These are phyloP conservation scores for Alviniconcha marisindica DNA, from an alignment of 1,140 invertebrate genomes.

Conservation along the genomic window DNA sequence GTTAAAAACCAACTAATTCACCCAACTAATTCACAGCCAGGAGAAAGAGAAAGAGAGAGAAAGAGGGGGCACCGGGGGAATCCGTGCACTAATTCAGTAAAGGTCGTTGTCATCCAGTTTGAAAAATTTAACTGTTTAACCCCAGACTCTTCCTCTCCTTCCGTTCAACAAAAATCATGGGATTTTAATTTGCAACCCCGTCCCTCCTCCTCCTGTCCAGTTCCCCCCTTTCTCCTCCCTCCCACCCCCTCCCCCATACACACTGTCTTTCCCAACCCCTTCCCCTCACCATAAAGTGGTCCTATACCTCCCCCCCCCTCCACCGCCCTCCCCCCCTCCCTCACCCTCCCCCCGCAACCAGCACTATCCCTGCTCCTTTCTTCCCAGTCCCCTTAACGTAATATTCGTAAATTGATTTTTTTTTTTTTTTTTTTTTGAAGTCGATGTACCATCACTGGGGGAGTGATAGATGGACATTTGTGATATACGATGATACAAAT, in stretches of 20 bases:
- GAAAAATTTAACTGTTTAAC: constrained; percentile 2
- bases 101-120: neutral
- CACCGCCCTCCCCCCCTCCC: neutral
- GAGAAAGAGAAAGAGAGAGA: neutral
- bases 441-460: neutral
- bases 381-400: neutral
- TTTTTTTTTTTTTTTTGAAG: no score
- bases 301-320: neutral
- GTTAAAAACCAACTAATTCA: no score
- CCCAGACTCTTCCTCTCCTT: neutral
- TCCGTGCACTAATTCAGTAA: no score
- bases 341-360: neutral
- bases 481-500: constrained; percentile 18
- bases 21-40: no score
- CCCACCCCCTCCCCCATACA: constrained; percentile 2
- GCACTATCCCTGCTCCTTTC: neutral
- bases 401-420: constrained; percentile 20
- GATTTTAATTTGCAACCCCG: neutral
- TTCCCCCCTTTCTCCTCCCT: neutral
- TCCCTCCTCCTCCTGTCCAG: neutral
- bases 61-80: no score
- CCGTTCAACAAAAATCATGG: neutral
- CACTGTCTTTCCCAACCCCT: no score
- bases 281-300: neutral
- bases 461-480: neutral